A percentile compares a stretch with the other conserved stretches of the same genome.
These are phyloP conservation scores for Riptortus pedestris DNA, from an alignment of 1,140 invertebrate species.

Conservation along the genomic window DNA sequence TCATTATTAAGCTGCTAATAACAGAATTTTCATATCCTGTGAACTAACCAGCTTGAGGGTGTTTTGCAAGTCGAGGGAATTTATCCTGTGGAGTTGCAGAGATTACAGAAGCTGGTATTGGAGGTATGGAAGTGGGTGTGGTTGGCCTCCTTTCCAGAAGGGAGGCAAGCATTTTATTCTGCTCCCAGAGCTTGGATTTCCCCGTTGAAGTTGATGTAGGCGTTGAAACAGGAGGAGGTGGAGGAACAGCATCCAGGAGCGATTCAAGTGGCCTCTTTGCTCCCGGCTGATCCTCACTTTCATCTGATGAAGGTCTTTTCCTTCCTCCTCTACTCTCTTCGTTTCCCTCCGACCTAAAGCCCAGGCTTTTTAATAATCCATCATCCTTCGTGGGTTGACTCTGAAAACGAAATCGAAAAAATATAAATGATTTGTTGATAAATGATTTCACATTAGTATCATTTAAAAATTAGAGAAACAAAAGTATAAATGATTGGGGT, in stretches of 20 bases:
- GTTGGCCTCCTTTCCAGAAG: slow-evolving; percentile 67
- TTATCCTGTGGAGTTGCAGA: slow-evolving; percentile 53
- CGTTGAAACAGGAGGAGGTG: slow-evolving; percentile 17
- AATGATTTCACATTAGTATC: slow-evolving; percentile 5
- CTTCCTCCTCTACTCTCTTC: slow-evolving; percentile 37
- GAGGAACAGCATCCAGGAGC: slow-evolving; percentile 17
- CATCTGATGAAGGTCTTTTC: slow-evolving; percentile 34
- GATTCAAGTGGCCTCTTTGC: background rate
- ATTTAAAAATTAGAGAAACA: background rate
- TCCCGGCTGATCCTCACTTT: slow-evolving; percentile 7
- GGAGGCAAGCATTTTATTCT: slow-evolving; percentile 77
- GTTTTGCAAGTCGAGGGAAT: slow-evolving; percentile 40
- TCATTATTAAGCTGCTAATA: background rate
- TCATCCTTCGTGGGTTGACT: slow-evolving; percentile 38
- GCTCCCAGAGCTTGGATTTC: slow-evolving; percentile 61
- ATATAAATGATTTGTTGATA: background rate
- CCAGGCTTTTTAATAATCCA: slow-evolving; percentile 46
- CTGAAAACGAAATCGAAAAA: background rate
- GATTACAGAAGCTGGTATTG: slow-evolving; percentile 52
- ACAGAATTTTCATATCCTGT: background rate
- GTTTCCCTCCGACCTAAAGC: slow-evolving; percentile 51
- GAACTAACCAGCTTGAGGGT: background rate
- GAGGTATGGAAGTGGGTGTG: slow-evolving; percentile 55
- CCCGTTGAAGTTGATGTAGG: slow-evolving; percentile 36
- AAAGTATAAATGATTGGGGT: too few species aligned